Evolutionary conservation across 2,797 vertebrate species (phyloP).

Genomic region (Hypotaenidia okinawae): DNA sequence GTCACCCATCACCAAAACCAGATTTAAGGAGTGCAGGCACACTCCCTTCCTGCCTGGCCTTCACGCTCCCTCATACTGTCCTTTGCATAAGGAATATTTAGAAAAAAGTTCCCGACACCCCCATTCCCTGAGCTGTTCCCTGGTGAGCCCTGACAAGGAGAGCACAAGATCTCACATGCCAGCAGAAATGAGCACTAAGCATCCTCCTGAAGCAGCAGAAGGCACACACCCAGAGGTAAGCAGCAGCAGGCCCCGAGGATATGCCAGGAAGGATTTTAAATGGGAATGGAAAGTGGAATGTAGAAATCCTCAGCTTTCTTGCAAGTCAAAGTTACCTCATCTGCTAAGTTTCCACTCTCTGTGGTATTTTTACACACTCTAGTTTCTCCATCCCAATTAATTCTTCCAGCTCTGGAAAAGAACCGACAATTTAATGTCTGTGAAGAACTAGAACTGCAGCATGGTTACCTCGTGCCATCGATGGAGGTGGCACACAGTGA

Average conservation of each 20-base stretch:
- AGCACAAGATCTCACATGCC: background rate
- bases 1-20: background rate
- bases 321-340: background rate
- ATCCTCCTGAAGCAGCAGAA: background rate
- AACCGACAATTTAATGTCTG: background rate
- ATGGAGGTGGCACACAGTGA: accelerated
- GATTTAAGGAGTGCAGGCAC: background rate
- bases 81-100: background rate
- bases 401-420: background rate
- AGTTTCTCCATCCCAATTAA: background rate
- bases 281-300: background rate
- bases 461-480: accelerated
- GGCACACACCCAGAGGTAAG: background rate
- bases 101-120: background rate
- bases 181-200: background rate
- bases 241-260: background rate
- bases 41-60: background rate
- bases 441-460: background rate
- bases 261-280: background rate
- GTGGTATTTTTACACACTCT: background rate
- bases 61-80: background rate
- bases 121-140: background rate
- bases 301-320: background rate
- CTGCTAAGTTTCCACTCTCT: background rate
- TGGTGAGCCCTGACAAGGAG: background rate